Conservation (phyloP, 2,888 invertebrate species). For the Euplexia lucipara region DNA sequence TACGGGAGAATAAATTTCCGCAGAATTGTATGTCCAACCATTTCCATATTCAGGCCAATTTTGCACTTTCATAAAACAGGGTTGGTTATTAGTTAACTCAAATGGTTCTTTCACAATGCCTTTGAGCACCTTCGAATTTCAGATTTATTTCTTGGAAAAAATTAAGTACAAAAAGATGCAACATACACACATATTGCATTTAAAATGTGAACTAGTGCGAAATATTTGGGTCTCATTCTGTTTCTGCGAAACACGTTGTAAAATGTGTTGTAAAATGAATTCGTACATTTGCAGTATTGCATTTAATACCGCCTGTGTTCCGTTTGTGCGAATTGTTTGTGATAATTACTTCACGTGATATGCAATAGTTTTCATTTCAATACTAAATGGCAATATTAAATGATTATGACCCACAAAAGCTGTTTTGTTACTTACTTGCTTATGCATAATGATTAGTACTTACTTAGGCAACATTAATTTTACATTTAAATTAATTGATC, state of each 20-base stretch:
- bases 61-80: background rate
- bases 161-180: slow-evolving; percentile 16
- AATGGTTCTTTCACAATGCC: background rate
- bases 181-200: slow-evolving; percentile 19
- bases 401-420: background rate
- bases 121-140: background rate
- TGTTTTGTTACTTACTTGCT: background rate
- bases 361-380: slow-evolving; percentile 2
- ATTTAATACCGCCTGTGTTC: slow-evolving; percentile 21
- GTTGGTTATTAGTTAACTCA: background rate
- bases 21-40: background rate
- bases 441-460: background rate
- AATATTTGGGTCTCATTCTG: slow-evolving; percentile 18
- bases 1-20: slow-evolving; percentile 14
- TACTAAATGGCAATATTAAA: slow-evolving; percentile 20
- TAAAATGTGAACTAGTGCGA: background rate
- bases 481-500: background rate
- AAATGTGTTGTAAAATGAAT: slow-evolving; percentile 25
- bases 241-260: slow-evolving; percentile 24
- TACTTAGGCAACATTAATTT: background rate
- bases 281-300: slow-evolving; percentile 16
- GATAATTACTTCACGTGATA: slow-evolving; percentile 9
- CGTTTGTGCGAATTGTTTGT: slow-evolving; percentile 22
- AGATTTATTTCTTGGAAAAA: too few species aligned
- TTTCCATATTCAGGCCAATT: background rate